Evolutionary conservation across 1,140 invertebrate species (phyloP).

Genomic region (Asbolus verrucosus): DNA sequence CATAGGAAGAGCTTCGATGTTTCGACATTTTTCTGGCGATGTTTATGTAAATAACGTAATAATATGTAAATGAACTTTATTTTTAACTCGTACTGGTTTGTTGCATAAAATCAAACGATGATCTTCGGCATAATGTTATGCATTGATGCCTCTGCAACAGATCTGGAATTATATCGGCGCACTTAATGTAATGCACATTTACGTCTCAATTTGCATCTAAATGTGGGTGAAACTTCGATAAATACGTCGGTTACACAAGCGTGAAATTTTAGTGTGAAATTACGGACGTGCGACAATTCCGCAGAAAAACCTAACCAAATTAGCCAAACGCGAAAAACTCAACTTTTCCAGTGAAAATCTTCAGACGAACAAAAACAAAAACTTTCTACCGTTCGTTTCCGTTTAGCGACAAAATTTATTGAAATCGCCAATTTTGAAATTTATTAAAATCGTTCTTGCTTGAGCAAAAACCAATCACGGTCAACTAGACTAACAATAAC

Average conservation of each 20-base stretch:
- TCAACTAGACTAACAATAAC: slow-evolving; percentile 3
- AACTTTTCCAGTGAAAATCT: too few relatives aligned
- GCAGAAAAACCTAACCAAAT: too few relatives aligned
- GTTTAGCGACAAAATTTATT: background rate
- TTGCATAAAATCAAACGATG: slow-evolving; percentile 3
- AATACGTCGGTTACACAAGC: too few relatives aligned
- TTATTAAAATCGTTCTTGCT: background rate
- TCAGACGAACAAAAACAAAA: too few relatives aligned
- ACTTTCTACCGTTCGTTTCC: too few relatives aligned
- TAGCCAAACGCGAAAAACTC: too few relatives aligned
- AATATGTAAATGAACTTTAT: background rate
- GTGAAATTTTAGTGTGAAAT: too few relatives aligned
- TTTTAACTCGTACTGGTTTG: slow-evolving; percentile 3
- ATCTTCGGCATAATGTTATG: background rate
- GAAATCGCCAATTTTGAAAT: background rate
- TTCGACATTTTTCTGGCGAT: background rate
- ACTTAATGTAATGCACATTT: too few relatives aligned
- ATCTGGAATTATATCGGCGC: background rate
- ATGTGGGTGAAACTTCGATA: too few relatives aligned
- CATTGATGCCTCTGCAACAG: background rate
- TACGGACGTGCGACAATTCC: too few relatives aligned
- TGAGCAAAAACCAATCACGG: slow-evolving; percentile 14
- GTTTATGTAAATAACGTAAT: background rate
- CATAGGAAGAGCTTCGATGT: background rate
- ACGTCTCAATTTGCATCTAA: too few relatives aligned